A percentile compares a stretch with the other conserved stretches of the same genome.
phyloP scores from a whole-genome alignment of 2,888 invertebrate genomes.

The Penaeus monodon region DNA sequence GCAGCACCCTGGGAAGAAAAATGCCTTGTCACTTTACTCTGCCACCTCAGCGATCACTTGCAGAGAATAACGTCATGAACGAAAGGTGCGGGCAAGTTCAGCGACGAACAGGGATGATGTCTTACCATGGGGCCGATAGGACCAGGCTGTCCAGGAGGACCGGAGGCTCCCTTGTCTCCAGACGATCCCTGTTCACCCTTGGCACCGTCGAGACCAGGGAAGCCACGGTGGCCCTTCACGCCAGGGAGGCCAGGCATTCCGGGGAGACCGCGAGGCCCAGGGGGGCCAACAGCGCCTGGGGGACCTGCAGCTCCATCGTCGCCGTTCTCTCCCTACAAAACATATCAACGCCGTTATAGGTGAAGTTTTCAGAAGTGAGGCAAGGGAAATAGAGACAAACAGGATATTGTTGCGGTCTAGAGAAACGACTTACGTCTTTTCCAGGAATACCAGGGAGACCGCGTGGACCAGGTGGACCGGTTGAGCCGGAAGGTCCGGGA shows the following conservation, averaged over 20 bases:
- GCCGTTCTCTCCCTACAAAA: conserved; percentile 71
- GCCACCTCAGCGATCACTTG: not conserved
- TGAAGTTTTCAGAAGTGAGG: no score
- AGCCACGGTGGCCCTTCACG: conserved; percentile 85
- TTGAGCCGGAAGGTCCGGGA: conserved; percentile 76
- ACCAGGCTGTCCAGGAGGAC: conserved; percentile 74
- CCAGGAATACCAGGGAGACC: conserved; percentile 81
- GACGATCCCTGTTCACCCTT: conserved; percentile 83
- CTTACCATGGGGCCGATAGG: conserved; percentile 80
- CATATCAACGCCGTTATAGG: not conserved
- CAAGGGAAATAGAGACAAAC: no score
- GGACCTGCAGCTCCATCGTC: conserved; percentile 86
- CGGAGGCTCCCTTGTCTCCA: conserved; percentile 83
- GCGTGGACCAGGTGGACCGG: conserved; percentile 73
- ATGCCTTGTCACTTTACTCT: conserved; percentile 32
- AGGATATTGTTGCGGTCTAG: no score
- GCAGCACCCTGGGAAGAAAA: conserved; percentile 77
- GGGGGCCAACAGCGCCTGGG: conserved; percentile 79
- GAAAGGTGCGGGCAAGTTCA: no score
- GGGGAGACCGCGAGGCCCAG: conserved; percentile 81
- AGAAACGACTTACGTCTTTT: conserved; percentile 77
- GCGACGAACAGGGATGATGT: not conserved
- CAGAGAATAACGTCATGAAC: not conserved
- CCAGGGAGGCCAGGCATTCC: conserved; percentile 86
- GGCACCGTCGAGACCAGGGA: conserved; percentile 82